These are phyloP conservation scores for Leptobrachium ailaonicum DNA, from an alignment of 2,113 vertebrate genomes.

Conservation along the genomic window DNA sequence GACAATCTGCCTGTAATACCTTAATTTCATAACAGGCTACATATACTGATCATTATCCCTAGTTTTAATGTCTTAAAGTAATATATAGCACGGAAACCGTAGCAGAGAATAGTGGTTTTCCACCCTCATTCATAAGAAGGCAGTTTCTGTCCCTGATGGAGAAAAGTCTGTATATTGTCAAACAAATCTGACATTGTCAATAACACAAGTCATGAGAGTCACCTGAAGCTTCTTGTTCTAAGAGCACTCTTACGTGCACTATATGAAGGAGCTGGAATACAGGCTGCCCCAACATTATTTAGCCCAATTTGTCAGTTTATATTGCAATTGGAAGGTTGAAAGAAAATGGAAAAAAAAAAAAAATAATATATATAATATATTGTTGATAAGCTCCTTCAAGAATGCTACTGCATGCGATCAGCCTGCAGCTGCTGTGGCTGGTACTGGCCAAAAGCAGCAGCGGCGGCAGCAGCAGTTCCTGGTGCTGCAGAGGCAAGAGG, in stretches of 20 bases:
- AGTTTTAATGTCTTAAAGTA: slow-evolving; percentile 63
- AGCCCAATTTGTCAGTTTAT: slow-evolving; percentile 58
- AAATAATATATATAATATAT: slow-evolving; percentile 36
- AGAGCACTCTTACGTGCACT: slow-evolving; percentile 57
- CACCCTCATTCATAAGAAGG: slow-evolving; percentile 71
- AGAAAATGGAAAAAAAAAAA: slow-evolving; percentile 57
- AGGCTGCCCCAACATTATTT: slow-evolving; percentile 66
- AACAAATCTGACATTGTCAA: slow-evolving; percentile 54
- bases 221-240: slow-evolving; percentile 58
- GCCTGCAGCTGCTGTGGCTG: slow-evolving; percentile 96
- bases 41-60: slow-evolving; percentile 75
- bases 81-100: slow-evolving; percentile 62
- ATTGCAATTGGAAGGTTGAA: slow-evolving; percentile 63
- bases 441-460: slow-evolving; percentile 90
- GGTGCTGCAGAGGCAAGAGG: slow-evolving; percentile 82
- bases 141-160: slow-evolving; percentile 95
- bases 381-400: slow-evolving; percentile 59
- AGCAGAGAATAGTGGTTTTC: neutral
- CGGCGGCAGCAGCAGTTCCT: slow-evolving; percentile 80
- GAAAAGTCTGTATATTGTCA: slow-evolving; percentile 61
- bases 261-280: slow-evolving; percentile 62
- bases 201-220: slow-evolving; percentile 57
- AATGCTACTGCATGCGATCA: slow-evolving; percentile 93
- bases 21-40: slow-evolving; percentile 70
- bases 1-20: slow-evolving; percentile 87